Evolutionary conservation across 2,888 invertebrate genomes (phyloP).

Genomic region (Drosophila monieri): DNA sequence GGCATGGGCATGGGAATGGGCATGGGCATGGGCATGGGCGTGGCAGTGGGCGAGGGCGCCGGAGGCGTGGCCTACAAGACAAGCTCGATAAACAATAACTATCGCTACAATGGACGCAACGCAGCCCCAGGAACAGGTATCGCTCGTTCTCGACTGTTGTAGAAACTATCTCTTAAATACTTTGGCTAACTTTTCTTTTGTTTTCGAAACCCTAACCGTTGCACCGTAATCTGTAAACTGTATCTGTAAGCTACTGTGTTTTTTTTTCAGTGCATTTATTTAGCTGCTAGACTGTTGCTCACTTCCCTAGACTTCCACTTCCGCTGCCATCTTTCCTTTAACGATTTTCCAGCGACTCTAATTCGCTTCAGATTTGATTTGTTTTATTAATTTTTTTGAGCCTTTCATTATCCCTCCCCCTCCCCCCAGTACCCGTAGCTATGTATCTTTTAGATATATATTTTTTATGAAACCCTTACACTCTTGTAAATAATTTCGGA

Average conservation of each 20-base stretch:
- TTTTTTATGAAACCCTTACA: neutral
- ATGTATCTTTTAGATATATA: neutral
- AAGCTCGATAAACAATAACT: conserved; percentile 83
- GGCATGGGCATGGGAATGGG: conserved; percentile 36
- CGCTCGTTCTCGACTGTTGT: conserved; percentile 51
- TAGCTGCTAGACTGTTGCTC: conserved; percentile 44
- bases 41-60: conserved; percentile 47
- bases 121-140: conserved; percentile 82
- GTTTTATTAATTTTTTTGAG: neutral
- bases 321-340: neutral
- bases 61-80: conserved; percentile 75
- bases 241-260: neutral
- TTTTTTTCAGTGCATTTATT: conserved; percentile 7
- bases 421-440: neutral
- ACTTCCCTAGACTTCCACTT: conserved; percentile 19
- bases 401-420: conserved; percentile 24
- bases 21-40: conserved; percentile 27
- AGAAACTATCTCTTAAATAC: conserved; percentile 24
- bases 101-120: conserved; percentile 83
- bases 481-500: neutral
- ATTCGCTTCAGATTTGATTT: conserved; percentile 7
- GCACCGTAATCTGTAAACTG: neutral
- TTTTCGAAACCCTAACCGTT: neutral
- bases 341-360: neutral
- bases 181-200: neutral